A percentile compares a stretch with the other conserved stretches of the same genome.
These are phyloP conservation scores for Drosophila saltans DNA, from an alignment of 1,140 invertebrate genomes.

Conservation along the genomic window DNA sequence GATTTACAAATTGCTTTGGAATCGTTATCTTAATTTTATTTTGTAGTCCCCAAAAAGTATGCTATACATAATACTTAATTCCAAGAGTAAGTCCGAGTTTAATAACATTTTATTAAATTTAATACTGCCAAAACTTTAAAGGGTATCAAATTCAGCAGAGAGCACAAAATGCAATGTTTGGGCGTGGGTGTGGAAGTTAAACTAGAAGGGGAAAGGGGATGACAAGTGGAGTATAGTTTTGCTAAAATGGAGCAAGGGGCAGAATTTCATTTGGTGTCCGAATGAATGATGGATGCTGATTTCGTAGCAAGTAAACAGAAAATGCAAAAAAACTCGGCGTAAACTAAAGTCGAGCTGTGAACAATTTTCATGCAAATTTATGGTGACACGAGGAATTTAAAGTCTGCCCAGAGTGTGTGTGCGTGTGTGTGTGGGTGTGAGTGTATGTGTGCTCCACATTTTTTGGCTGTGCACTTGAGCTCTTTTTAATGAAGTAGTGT, in stretches of 20 bases:
- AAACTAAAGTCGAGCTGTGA: constrained; percentile 21
- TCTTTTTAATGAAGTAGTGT: constrained; percentile 60
- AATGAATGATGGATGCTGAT: constrained; percentile 21
- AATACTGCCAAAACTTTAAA: background rate
- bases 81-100: too few species aligned
- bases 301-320: constrained; percentile 14
- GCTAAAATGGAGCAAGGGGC: too few species aligned
- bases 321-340: constrained; percentile 12
- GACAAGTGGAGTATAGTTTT: too few species aligned
- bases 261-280: constrained; percentile 13
- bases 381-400: constrained; percentile 35
- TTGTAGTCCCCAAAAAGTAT: background rate
- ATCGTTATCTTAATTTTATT: background rate
- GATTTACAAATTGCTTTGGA: too few species aligned
- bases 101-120: background rate
- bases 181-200: background rate
- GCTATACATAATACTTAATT: too few species aligned
- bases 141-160: constrained; percentile 1
- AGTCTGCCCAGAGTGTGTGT: constrained; percentile 14
- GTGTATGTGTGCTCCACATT: constrained; percentile 19
- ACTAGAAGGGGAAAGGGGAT: too few species aligned
- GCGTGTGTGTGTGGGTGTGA: background rate
- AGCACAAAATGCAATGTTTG: constrained; percentile 39
- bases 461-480: constrained; percentile 33
- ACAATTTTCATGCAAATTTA: constrained; percentile 29